Conservation (phyloP, 2,888 invertebrate genomes). For the Formica aserva region DNA sequence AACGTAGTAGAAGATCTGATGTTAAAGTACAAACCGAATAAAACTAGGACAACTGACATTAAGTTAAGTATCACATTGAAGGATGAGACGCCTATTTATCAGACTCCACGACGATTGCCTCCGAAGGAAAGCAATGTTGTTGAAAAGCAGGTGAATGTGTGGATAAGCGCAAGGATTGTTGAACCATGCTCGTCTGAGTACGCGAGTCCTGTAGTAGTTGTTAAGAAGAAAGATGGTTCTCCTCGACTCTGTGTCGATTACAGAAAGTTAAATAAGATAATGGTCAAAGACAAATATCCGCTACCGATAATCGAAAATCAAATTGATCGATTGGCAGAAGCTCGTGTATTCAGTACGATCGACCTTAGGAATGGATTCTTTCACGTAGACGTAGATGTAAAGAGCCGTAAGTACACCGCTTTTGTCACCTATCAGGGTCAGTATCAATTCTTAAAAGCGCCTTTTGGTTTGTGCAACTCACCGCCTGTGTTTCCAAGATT, state of each 20-base stretch:
- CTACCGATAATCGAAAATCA: slow-evolving; percentile 26
- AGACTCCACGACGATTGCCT: slow-evolving; percentile 29
- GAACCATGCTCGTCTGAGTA: slow-evolving; percentile 41
- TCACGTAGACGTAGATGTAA: background rate
- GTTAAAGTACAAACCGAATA: slow-evolving; percentile 10
- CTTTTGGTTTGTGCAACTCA: slow-evolving; percentile 23
- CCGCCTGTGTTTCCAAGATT: slow-evolving; percentile 30
- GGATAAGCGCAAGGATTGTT: slow-evolving; percentile 22
- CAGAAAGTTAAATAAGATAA: slow-evolving; percentile 14
- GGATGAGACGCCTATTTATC: slow-evolving; percentile 21
- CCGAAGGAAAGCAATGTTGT: slow-evolving; percentile 15
- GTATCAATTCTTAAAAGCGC: slow-evolving; percentile 17
- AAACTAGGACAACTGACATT: slow-evolving; percentile 20
- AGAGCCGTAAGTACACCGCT: slow-evolving; percentile 29
- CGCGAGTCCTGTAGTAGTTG: slow-evolving; percentile 26
- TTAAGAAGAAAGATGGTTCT: slow-evolving; percentile 16
- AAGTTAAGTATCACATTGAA: slow-evolving; percentile 16
- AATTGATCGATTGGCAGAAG: slow-evolving; percentile 22
- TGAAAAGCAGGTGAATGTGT: slow-evolving; percentile 27
- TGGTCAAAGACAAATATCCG: slow-evolving; percentile 28
- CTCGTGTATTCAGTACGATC: slow-evolving; percentile 25
- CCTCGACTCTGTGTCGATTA: slow-evolving; percentile 34
- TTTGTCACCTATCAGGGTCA: slow-evolving; percentile 29
- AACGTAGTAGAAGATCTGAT: background rate
- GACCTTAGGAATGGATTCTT: slow-evolving; percentile 19